phyloP scores from a whole-genome alignment of 2,113 vertebrate genomes.

The Trichomycterus rosablanca region DNA sequence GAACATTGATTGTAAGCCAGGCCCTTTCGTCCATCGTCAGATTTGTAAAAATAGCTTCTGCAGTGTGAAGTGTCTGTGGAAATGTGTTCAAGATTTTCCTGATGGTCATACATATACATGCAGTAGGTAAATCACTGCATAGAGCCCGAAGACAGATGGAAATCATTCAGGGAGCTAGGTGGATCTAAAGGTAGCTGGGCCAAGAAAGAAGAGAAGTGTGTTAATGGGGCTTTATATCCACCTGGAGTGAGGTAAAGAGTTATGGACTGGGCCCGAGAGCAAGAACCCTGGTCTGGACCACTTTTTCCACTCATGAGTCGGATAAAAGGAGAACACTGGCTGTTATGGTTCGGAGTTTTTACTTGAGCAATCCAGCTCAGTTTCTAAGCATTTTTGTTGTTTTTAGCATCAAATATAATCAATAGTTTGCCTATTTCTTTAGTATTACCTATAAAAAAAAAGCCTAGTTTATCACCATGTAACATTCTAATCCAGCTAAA shows the following conservation, averaged over 20 bases:
- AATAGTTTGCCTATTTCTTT: too few species aligned
- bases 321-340: background rate
- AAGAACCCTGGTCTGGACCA: background rate
- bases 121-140: too few species aligned
- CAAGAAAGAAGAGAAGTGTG: background rate
- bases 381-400: conserved; percentile 11
- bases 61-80: too few species aligned
- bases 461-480: too few species aligned
- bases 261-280: conserved; percentile 12
- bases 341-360: conserved; percentile 13
- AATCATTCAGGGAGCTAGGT: conserved; percentile 6
- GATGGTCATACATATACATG: background rate
- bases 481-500: too few species aligned
- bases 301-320: conserved; percentile 8
- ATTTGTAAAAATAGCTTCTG: too few species aligned
- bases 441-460: too few species aligned
- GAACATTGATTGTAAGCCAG: too few species aligned
- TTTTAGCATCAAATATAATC: conserved; percentile 1
- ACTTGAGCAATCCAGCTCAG: conserved; percentile 12
- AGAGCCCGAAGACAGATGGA: conserved; percentile 22
- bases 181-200: background rate
- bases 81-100: too few species aligned
- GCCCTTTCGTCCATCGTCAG: too few species aligned
- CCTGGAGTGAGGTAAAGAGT: conserved; percentile 28
- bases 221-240: conserved; percentile 28